Evolutionary conservation across 2,888 invertebrate genomes (phyloP).

Genomic region (Eilema caniola): DNA sequence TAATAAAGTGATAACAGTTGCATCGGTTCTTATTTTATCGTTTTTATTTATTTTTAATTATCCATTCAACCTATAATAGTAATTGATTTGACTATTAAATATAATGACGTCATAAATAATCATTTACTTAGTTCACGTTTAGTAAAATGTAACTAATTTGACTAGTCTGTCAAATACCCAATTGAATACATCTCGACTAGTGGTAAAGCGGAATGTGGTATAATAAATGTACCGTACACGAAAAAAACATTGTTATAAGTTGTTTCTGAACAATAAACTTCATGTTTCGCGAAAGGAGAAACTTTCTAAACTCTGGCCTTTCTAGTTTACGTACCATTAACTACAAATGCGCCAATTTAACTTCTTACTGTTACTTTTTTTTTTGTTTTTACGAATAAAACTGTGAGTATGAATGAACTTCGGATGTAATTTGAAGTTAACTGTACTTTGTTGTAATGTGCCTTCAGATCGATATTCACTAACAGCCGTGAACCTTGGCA

Average conservation of each 20-base stretch:
- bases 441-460: not conserved
- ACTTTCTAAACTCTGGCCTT: not conserved
- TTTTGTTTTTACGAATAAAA: not conserved
- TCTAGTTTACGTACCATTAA: constrained; percentile 4
- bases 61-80: too few species aligned
- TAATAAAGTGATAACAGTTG: too few species aligned
- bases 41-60: too few species aligned
- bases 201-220: not conserved
- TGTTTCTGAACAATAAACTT: not conserved
- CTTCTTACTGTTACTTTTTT: not conserved
- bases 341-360: not conserved
- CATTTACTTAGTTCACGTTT: too few species aligned
- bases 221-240: not conserved
- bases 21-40: too few species aligned
- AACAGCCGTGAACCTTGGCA: constrained; percentile 16
- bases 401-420: not conserved
- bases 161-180: too few species aligned
- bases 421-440: not conserved
- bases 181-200: not conserved
- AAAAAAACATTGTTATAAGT: not conserved
- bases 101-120: too few species aligned
- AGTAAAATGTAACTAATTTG: too few species aligned
- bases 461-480: constrained; percentile 14
- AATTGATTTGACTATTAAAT: too few species aligned
- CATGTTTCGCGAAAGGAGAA: not conserved